Conservation (phyloP, 1,140 invertebrate genomes). For the Listronotus oregonensis region DNA sequence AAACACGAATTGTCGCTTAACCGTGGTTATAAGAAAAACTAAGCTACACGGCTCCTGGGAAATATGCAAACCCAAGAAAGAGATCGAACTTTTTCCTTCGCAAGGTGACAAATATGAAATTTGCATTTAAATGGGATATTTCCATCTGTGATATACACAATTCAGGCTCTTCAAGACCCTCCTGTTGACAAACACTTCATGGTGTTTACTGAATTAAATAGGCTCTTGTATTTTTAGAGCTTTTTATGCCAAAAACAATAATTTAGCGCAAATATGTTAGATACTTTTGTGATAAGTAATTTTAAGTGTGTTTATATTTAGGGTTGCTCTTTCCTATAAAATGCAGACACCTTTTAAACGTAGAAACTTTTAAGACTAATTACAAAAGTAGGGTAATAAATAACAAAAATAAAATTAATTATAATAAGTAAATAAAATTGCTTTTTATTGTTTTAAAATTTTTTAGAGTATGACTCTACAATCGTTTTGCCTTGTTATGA, state of each 20-base stretch:
- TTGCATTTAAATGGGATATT: conserved; percentile 74
- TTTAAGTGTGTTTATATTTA: too few species aligned
- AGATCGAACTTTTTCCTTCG: conserved; percentile 56
- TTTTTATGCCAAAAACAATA: conserved; percentile 1
- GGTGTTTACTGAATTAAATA: conserved; percentile 47
- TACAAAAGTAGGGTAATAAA: too few species aligned
- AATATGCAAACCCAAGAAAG: conserved; percentile 52
- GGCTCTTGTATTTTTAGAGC: conserved; percentile 7
- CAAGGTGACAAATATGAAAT: conserved; percentile 70
- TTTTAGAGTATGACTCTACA: too few species aligned
- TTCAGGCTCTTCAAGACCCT: conserved; percentile 40
- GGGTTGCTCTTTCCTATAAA: too few species aligned
- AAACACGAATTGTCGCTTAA: conserved; percentile 34
- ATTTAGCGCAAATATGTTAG: too few species aligned
- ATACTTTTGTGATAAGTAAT: too few species aligned
- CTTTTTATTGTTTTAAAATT: too few species aligned
- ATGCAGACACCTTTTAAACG: too few species aligned
- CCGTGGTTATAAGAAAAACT: conserved; percentile 24
- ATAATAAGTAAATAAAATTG: too few species aligned
- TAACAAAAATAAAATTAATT: too few species aligned
- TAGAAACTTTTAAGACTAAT: too few species aligned
- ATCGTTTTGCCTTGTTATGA: too few species aligned
- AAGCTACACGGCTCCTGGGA: conserved; percentile 46
- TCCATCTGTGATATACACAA: conserved; percentile 65
- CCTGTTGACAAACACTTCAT: conserved; percentile 49